phyloP scores from a whole-genome alignment of 2,113 vertebrate species.

The Dolichallabes microphthalmus region DNA sequence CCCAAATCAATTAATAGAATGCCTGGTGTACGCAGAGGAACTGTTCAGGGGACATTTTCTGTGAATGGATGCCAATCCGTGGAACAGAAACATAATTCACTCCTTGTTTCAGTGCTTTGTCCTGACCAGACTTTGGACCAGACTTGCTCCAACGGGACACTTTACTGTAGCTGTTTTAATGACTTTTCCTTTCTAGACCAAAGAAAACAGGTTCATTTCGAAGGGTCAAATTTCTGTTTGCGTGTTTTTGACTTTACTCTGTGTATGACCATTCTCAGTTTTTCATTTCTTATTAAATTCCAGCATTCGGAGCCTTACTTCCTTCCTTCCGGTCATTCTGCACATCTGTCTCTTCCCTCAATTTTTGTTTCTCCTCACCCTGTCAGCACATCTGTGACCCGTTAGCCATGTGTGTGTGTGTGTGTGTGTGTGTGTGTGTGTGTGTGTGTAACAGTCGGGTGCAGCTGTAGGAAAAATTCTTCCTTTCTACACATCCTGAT shows the following conservation, averaged over 20 bases:
- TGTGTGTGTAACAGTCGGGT: constrained; percentile 11
- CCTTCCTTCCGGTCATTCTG: constrained; percentile 7
- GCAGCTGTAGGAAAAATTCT: constrained; percentile 28
- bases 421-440: constrained; percentile 13
- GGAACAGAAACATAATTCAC: not conserved
- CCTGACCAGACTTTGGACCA: not conserved
- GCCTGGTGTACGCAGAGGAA: not conserved
- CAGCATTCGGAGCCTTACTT: constrained; percentile 1
- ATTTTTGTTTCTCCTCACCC: not conserved
- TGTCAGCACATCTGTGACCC: constrained; percentile 34
- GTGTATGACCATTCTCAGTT: not conserved
- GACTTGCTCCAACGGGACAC: not conserved
- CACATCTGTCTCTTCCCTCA: constrained; percentile 24
- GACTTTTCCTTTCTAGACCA: not conserved
- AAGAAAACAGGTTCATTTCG: no score
- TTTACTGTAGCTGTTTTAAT: not conserved
- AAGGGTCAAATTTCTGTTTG: not conserved
- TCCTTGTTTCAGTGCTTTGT: not conserved
- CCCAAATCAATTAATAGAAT: not conserved
- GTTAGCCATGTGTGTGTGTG: constrained; percentile 26
- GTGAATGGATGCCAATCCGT: not conserved
- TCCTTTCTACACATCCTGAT: constrained; percentile 34
- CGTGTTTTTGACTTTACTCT: not conserved
- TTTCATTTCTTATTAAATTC: constrained; percentile 31
- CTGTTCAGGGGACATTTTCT: not conserved